These are phyloP conservation scores for Onthophagus taurus DNA, from an alignment of 1,140 invertebrate species.

Conservation along the genomic window DNA sequence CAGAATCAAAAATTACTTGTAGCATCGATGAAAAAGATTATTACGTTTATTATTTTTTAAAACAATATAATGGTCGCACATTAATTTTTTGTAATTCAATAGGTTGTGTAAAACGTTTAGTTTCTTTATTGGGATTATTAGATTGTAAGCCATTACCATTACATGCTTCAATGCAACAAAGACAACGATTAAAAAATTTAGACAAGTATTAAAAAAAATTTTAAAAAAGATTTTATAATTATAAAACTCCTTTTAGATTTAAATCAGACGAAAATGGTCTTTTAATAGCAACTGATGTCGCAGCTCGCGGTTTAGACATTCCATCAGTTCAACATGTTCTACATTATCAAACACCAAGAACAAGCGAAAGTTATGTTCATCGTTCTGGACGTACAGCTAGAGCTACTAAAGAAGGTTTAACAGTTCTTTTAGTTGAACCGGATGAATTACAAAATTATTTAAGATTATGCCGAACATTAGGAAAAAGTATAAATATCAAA, in stretches of 20 bases:
- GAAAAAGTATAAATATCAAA: conserved; percentile 58
- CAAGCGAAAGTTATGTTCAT: conserved; percentile 93
- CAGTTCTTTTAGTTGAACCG: conserved; percentile 86
- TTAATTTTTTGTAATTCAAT: conserved; percentile 98
- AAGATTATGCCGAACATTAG: conserved; percentile 73
- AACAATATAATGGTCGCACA: conserved; percentile 75
- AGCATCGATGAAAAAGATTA: conserved; percentile 79
- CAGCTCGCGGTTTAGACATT: conserved; percentile 93
- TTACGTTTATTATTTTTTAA: conserved; percentile 88
- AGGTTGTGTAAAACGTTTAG: conserved; percentile 77
- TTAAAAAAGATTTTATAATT: neutral
- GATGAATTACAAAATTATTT: conserved; percentile 71
- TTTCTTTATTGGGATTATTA: conserved; percentile 72
- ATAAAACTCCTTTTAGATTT: conserved; percentile 49
- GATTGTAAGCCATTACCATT: conserved; percentile 71
- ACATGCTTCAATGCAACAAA: conserved; percentile 93
- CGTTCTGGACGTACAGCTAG: conserved; percentile 92
- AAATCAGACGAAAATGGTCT: conserved; percentile 62
- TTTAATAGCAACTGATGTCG: conserved; percentile 95
- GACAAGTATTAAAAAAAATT: conserved; percentile 57
- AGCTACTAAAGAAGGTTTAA: conserved; percentile 78
- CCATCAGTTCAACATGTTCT: conserved; percentile 89
- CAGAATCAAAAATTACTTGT: conserved; percentile 72
- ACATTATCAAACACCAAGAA: conserved; percentile 94
- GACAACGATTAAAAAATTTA: conserved; percentile 88